phyloP scores from a whole-genome alignment of 2,888 invertebrate species.

The Horisme vitalbata region DNA sequence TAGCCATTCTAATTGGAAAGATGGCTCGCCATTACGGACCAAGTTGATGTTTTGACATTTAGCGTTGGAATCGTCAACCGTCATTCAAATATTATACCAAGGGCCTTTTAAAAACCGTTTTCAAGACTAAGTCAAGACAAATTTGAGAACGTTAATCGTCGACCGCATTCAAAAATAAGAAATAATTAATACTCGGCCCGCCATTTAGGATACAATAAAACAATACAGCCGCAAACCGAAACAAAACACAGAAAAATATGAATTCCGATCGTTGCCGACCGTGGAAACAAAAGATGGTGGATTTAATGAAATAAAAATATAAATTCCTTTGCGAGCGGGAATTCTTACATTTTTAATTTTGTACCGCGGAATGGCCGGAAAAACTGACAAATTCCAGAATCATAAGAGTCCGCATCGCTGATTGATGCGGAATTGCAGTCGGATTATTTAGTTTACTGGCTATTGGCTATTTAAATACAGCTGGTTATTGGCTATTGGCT shows the following conservation, averaged over 20 bases:
- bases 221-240: constrained; percentile 72
- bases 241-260: constrained; percentile 83
- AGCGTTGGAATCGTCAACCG: too few species aligned
- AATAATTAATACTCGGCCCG: constrained; percentile 78
- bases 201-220: constrained; percentile 77
- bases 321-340: constrained; percentile 79
- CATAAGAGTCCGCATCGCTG: constrained; percentile 51
- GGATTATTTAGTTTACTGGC: constrained; percentile 5
- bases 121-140: constrained; percentile 57
- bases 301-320: constrained; percentile 83
- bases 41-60: too few species aligned
- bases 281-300: constrained; percentile 81
- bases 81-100: too few species aligned
- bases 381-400: constrained; percentile 75
- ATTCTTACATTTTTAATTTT: constrained; percentile 83
- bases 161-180: constrained; percentile 76
- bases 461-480: constrained; percentile 7
- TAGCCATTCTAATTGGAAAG: too few species aligned
- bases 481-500: constrained; percentile 5
- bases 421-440: constrained; percentile 19
- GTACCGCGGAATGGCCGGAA: constrained; percentile 70
- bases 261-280: constrained; percentile 77
- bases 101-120: too few species aligned
- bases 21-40: too few species aligned
- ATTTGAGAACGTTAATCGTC: constrained; percentile 60